Percentiles rank a stretch among this genome's conserved stretches.
These are phyloP conservation scores for Aphidius colemani DNA, from an alignment of 2,888 invertebrate genomes.

Conservation along the genomic window DNA sequence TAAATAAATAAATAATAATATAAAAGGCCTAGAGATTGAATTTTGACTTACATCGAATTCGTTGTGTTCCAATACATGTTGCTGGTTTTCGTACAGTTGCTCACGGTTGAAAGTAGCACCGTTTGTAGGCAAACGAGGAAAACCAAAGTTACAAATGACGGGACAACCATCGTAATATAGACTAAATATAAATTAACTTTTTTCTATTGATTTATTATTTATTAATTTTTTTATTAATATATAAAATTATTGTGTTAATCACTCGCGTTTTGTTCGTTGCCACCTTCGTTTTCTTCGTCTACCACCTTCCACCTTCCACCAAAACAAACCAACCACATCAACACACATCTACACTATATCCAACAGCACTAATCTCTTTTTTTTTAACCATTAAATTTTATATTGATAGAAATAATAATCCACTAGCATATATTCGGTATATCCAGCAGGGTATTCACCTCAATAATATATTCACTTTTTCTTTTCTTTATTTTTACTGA, in stretches of 20 bases:
- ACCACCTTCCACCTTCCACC: conserved; percentile 41
- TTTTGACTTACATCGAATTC: conserved; percentile 76
- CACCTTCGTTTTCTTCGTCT: conserved; percentile 42
- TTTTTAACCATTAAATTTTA: not conserved
- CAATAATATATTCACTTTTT: too few relatives aligned
- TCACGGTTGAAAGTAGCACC: conserved; percentile 69
- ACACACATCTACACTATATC: conserved; percentile 30
- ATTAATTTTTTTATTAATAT: conserved; percentile 11
- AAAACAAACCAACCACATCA: conserved; percentile 48
- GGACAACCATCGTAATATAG: conserved; percentile 57
- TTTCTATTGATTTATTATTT: not conserved
- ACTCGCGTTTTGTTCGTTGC: conserved; percentile 31
- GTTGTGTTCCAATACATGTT: conserved; percentile 91
- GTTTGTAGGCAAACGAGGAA: conserved; percentile 66
- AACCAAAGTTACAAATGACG: conserved; percentile 58
- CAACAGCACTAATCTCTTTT: too few relatives aligned
- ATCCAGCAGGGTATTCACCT: too few relatives aligned
- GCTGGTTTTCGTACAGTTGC: conserved; percentile 81
- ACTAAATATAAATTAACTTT: conserved; percentile 16
- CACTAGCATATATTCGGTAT: not conserved
- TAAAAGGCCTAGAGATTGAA: not conserved
- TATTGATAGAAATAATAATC: conserved; percentile 1
- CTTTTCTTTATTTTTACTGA: too few relatives aligned
- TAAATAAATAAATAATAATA: too few relatives aligned
- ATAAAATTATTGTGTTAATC: conserved; percentile 19